Base-by-base conservation (phyloP, 2,888 invertebrate genomes). In the Prenolepis imparis region DNA sequence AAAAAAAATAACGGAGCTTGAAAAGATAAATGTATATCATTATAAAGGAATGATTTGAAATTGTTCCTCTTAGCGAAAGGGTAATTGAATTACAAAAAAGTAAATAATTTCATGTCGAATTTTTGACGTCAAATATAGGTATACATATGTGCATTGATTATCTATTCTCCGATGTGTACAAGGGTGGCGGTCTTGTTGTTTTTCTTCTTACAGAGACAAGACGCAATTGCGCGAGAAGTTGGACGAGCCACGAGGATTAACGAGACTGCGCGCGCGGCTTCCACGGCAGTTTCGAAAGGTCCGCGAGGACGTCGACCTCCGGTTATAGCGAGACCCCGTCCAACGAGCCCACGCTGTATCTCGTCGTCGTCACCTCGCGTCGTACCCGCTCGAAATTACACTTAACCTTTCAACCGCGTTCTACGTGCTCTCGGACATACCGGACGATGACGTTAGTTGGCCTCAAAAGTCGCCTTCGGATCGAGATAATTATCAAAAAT, bases 241-340 rank as follows among this genome's bases (percentile, higher is more conserved):
- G 78, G 77, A 77, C 32, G 82, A 28, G 28, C 80, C 41, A 18
- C 86, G 80, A 86, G 88, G 84, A 87, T 87, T 87, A 88, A 87
- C 87, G 88, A 87, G 87, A 80, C 84, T 73, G 73, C 73, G 52
- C 44, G 78, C 72, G 48, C 85, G 52, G 66, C 80, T 36, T 74
- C 66, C 57, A 59, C 72, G 67, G 67, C 67, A 84, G 80, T 86
- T 86, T 83, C 87, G 84, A 87, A 88, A 82, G 78, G 81, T 64
- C 70, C 75, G 52, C 48, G 72, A 83, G 88, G 82, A 84, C 88
- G 73, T 82, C 88, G 88, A 88, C 88, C 88, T 78, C 88, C 28
- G 11, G 12, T 82, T 63, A 61, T 18, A 59, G 73, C 72, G 66
- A 72, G 66, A 70, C 70, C 64, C 67, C 74, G 73, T 67, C 81